Evolutionary conservation across 2,888 invertebrate genomes (phyloP).

Genomic region (Pheosia tremula): DNA sequence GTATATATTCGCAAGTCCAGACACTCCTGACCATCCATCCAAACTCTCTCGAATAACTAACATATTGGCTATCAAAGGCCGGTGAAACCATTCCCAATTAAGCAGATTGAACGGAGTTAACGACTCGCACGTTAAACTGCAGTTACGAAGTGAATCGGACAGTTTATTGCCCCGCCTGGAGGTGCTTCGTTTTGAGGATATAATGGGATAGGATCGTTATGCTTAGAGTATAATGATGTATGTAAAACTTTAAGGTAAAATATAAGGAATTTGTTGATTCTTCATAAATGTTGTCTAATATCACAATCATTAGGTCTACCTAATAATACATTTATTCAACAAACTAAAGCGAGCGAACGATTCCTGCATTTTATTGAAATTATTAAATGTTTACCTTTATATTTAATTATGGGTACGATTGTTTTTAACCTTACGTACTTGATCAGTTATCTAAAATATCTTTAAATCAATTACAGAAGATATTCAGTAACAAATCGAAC

Average conservation of each 20-base stretch:
- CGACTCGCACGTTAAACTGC: conserved; percentile 68
- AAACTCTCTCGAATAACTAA: conserved; percentile 46
- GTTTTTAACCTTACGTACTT: too few species aligned
- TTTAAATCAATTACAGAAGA: not conserved
- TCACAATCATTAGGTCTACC: too few species aligned
- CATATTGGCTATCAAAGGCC: conserved; percentile 61
- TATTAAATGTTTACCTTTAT: too few species aligned
- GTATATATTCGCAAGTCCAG: not conserved
- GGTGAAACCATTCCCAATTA: conserved; percentile 76
- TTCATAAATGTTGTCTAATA: too few species aligned
- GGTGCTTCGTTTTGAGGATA: conserved; percentile 58
- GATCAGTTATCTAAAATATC: not conserved
- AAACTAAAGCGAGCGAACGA: not conserved
- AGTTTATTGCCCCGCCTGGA: conserved; percentile 68
- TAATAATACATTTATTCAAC: not conserved
- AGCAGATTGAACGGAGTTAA: conserved; percentile 79
- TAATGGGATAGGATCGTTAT: conserved; percentile 47
- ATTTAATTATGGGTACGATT: too few species aligned
- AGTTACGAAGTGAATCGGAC: conserved; percentile 78
- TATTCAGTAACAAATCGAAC: not conserved
- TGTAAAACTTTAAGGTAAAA: not conserved
- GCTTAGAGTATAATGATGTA: conserved; percentile 26
- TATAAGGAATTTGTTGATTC: too few species aligned
- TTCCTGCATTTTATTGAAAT: too few species aligned
- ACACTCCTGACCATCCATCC: conserved; percentile 2